Percentiles rank a stretch among this genome's conserved stretches.
phyloP scores from a whole-genome alignment of 1,140 invertebrate genomes.

The Glomeris maerens region DNA sequence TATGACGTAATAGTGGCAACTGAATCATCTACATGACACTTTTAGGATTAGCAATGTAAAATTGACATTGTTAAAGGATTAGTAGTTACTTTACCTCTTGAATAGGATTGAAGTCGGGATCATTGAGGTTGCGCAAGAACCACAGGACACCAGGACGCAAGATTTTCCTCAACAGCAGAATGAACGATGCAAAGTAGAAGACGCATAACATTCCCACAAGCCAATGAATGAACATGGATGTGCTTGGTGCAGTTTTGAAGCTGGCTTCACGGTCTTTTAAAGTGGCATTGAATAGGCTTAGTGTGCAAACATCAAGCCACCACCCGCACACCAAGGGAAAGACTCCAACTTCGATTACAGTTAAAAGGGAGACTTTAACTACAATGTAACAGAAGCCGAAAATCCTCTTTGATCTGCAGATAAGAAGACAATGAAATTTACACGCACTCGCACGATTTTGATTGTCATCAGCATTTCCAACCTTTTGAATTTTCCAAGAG shows the following conservation, averaged over 20 bases:
- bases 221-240: constrained; percentile 97
- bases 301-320: constrained; percentile 97
- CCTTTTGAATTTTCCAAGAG: constrained; percentile 54
- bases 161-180: constrained; percentile 81
- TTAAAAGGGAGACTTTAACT: constrained; percentile 80
- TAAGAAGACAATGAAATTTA: constrained; percentile 8
- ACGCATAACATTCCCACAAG: constrained; percentile 98
- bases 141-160: constrained; percentile 88
- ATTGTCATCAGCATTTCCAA: constrained; percentile 26
- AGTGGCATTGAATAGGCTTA: constrained; percentile 86
- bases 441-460: background rate
- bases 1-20: constrained; percentile 77
- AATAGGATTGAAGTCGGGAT: constrained; percentile 97
- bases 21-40: constrained; percentile 77
- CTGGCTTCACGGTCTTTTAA: constrained; percentile 64
- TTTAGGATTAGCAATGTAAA: background rate
- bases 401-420: constrained; percentile 51
- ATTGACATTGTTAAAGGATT: background rate
- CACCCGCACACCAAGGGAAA: constrained; percentile 93
- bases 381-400: constrained; percentile 92
- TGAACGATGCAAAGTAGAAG: constrained; percentile 98
- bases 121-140: constrained; percentile 94
- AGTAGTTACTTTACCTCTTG: constrained; percentile 48
- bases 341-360: constrained; percentile 89
- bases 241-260: constrained; percentile 77